Conservation (phyloP, 2,113 vertebrate genomes). For the Leptobrachium ailaonicum region DNA sequence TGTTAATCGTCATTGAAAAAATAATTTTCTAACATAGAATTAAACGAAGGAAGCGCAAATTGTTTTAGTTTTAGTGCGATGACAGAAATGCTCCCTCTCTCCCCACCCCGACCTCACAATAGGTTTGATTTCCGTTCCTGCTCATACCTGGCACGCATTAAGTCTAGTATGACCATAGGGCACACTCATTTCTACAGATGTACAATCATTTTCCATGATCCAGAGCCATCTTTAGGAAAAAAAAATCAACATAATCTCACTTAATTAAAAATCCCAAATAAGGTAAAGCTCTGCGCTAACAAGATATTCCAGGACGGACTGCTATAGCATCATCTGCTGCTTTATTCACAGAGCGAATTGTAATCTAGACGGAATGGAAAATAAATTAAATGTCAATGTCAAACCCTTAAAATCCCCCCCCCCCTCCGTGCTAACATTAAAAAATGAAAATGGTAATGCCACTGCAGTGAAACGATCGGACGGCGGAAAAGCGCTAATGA, state of each 20-base stretch:
- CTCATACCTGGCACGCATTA: constrained; percentile 13
- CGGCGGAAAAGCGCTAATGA: too few relatives aligned
- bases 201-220: constrained; percentile 22
- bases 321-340: not conserved
- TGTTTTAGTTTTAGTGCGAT: too few relatives aligned
- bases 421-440: not conserved
- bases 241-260: constrained; percentile 21
- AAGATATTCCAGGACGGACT: constrained; percentile 18
- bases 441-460: not conserved
- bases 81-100: not conserved
- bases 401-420: not conserved
- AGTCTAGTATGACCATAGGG: constrained; percentile 17
- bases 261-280: constrained; percentile 47
- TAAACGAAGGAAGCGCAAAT: too few relatives aligned
- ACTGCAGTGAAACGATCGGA: not conserved
- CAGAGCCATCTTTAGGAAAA: constrained; percentile 22
- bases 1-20: too few relatives aligned
- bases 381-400: constrained; percentile 11
- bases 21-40: too few relatives aligned
- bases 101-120: not conserved
- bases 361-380: constrained; percentile 42
- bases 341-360: constrained; percentile 14
- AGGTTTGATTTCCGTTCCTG: not conserved
- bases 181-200: constrained; percentile 27
- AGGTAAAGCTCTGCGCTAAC: constrained; percentile 35